phyloP scores from a whole-genome alignment of 2,113 vertebrate genomes.

The Zeus faber region DNA sequence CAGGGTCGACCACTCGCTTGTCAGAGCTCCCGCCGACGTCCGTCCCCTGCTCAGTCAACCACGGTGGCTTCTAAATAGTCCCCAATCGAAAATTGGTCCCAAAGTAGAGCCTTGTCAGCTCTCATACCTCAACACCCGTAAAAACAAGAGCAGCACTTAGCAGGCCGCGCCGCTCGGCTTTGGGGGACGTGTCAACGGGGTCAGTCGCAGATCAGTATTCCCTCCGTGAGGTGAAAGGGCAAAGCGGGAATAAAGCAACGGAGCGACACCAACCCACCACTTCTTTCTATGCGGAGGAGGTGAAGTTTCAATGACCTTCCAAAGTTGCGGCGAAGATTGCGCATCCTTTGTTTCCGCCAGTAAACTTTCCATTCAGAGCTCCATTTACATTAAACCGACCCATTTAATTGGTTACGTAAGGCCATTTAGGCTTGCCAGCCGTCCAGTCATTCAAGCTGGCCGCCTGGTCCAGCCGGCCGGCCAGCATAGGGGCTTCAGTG shows the following conservation, averaged over 20 bases:
- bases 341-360: neutral
- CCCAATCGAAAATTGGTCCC: conserved; percentile 33
- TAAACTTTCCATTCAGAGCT: conserved; percentile 19
- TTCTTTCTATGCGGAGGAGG: no score
- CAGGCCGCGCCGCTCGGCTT: no score
- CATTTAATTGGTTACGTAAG: conserved; percentile 42
- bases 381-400: conserved; percentile 36
- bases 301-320: conserved; percentile 43
- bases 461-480: neutral
- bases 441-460: no score
- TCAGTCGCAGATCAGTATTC: no score
- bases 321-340: conserved; percentile 18
- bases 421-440: conserved; percentile 15
- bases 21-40: conserved; percentile 19
- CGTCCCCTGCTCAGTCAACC: conserved; percentile 32
- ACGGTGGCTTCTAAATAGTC: conserved; percentile 33
- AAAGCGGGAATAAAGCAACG: no score
- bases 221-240: no score
- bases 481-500: conserved; percentile 33
- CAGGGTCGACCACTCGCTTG: conserved; percentile 25
- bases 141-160: neutral
- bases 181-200: no score
- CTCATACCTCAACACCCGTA: conserved; percentile 32
- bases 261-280: no score
- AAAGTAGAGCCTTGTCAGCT: conserved; percentile 42